Evolutionary conservation across 2,797 vertebrate genomes (phyloP).

Genomic region (Distichodus sexfasciatus): DNA sequence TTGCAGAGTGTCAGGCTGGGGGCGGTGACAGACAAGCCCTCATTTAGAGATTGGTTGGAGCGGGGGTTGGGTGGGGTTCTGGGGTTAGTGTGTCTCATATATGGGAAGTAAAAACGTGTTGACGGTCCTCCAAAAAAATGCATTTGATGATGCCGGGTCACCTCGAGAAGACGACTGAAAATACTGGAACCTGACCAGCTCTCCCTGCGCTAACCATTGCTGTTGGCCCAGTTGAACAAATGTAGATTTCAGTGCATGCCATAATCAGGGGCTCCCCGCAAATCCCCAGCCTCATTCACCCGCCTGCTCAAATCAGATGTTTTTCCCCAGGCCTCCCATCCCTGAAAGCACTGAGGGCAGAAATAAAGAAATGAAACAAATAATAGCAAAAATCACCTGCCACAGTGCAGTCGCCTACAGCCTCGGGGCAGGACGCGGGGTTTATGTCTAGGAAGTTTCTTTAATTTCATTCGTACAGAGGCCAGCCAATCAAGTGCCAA

Average conservation of each 20-base stretch:
- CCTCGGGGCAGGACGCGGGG: slow-evolving; percentile 17
- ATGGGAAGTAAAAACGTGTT: background rate
- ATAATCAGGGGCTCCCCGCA: slow-evolving; percentile 20
- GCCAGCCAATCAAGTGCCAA: slow-evolving; percentile 55
- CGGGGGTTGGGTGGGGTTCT: slow-evolving; percentile 32
- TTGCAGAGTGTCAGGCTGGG: slow-evolving; percentile 88
- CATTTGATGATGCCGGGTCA: slow-evolving; percentile 9
- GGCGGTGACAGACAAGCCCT: slow-evolving; percentile 81
- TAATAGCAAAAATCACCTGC: slow-evolving; percentile 6
- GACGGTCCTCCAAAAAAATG: slow-evolving; percentile 18
- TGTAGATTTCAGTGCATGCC: background rate
- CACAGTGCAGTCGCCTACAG: background rate
- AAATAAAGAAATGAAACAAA: slow-evolving; percentile 29
- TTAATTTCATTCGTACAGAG: slow-evolving; percentile 48
- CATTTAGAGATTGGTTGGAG: slow-evolving; percentile 54
- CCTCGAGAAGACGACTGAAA: slow-evolving; percentile 20
- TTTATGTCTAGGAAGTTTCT: slow-evolving; percentile 25
- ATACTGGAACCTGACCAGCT: slow-evolving; percentile 32
- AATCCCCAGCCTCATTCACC: slow-evolving; percentile 22
- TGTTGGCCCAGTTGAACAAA: too few relatives aligned
- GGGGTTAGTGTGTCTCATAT: slow-evolving; percentile 26
- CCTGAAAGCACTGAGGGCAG: background rate
- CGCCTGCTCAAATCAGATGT: slow-evolving; percentile 20
- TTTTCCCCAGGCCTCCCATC: background rate
- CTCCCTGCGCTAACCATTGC: slow-evolving; percentile 30